Conservation (phyloP, 2,797 vertebrate genomes). For the Nannoperca australis region DNA sequence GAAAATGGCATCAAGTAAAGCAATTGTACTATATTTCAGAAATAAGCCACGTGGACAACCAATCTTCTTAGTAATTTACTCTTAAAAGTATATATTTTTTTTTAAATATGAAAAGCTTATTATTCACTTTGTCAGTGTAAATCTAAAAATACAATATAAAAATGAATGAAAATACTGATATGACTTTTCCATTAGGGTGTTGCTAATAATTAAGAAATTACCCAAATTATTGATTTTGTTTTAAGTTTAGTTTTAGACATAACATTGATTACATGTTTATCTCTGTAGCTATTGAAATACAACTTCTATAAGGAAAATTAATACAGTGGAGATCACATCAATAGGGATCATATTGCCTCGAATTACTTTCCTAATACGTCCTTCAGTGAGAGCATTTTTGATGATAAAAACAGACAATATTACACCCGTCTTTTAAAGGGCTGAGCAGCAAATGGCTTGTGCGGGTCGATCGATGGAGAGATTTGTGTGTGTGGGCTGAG, state of each 20-base stretch:
- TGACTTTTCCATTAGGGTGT: not conserved
- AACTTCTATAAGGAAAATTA: slow-evolving; percentile 49
- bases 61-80: not conserved
- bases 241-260: not conserved
- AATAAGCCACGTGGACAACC: slow-evolving; percentile 14
- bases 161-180: not conserved
- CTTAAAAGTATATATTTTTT: not conserved
- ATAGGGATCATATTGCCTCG: slow-evolving; percentile 68
- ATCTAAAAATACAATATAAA: slow-evolving; percentile 1
- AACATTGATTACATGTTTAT: slow-evolving; percentile 35
- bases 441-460: slow-evolving; percentile 53
- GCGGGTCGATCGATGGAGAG: slow-evolving; percentile 53
- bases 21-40: slow-evolving; percentile 27
- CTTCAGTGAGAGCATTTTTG: slow-evolving; percentile 65
- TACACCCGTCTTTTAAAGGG: slow-evolving; percentile 33
- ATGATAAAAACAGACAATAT: slow-evolving; percentile 64
- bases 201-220: slow-evolving; percentile 28
- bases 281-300: slow-evolving; percentile 42
- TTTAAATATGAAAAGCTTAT: not conserved
- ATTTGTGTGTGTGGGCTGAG: slow-evolving; percentile 16
- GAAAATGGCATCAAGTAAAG: slow-evolving; percentile 23
- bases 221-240: slow-evolving; percentile 13
- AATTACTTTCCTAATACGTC: slow-evolving; percentile 70
- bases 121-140: not conserved
- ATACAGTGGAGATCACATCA: slow-evolving; percentile 58